Evolutionary conservation across 2,888 invertebrate species (phyloP), one percentile per base, ranked within the genome.

Genomic region (Bugula neritina): DNA sequence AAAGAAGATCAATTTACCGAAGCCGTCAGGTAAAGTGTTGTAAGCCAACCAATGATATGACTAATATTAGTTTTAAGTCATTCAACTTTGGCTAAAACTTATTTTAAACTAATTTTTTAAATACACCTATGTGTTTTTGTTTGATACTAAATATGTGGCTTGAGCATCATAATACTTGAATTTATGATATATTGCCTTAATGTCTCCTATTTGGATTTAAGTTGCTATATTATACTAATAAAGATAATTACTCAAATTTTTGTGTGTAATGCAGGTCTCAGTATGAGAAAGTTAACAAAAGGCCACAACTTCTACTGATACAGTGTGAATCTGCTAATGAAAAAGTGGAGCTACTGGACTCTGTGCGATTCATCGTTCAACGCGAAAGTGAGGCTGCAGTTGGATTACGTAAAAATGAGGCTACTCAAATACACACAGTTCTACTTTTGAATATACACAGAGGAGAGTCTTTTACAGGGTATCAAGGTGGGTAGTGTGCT

Each of bases 311-410:
- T 13, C 5, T 70, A 17, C 17, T 70, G 43, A 31, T 70, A 29
- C 70, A 70, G 35, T 70, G 70, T 70, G 70, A 70, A 31, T 43
- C 70, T 5, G 70, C 52, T 25, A 43, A 35, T 70, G 70, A 70
- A 13, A 43, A 17, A 23, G 17, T 70, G 35, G 54, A 70, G 5
- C 52, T 70, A 17, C 25, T 70, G 27, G 70, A 70, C 27, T 70
- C 52, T 35, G 70, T 54, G 3, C 43, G 70, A 10, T 70, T 25
- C 70, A 54, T 70, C 54, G 17, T 70, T 10, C 54, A 43, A 21
- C 35, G 54, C 17, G 71, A 63, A 71, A 72, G 74, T 21, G 75
- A 78, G 25, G 74, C 75, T 52, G 63, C 73, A 5, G 10, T 43
- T 43, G 10, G 43, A 43, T 43, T 43, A 17, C 43, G 5, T 43